Conservation (phyloP, 2,888 invertebrate species). For the Chloroclystis v-ata region DNA sequence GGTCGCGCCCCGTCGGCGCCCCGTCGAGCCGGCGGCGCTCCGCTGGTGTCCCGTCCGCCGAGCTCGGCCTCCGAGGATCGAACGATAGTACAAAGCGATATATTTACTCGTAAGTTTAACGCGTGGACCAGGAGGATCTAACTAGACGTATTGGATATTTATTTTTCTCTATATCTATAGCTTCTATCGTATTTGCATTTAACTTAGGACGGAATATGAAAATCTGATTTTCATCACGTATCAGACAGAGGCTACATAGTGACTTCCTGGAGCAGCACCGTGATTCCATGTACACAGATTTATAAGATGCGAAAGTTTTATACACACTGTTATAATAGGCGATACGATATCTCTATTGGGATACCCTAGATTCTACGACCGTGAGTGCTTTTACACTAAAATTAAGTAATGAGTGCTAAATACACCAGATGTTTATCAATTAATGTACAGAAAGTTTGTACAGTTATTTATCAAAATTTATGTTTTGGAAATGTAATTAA, state of each 20-base stretch:
- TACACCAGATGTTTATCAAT: slow-evolving; percentile 29
- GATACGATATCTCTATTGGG: slow-evolving; percentile 35
- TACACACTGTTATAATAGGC: slow-evolving; percentile 15
- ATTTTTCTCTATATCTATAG: slow-evolving; percentile 66
- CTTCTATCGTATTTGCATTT: slow-evolving; percentile 64
- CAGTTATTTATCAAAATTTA: slow-evolving; percentile 45
- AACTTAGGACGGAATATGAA: slow-evolving; percentile 55
- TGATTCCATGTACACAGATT: slow-evolving; percentile 28
- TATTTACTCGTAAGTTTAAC: slow-evolving; percentile 67
- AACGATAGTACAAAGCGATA: slow-evolving; percentile 73
- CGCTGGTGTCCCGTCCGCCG: slow-evolving; percentile 36
- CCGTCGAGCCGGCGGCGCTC: no score
- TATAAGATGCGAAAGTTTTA: slow-evolving; percentile 12
- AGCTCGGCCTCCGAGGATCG: slow-evolving; percentile 20
- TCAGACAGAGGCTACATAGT: slow-evolving; percentile 34
- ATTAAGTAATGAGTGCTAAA: slow-evolving; percentile 54
- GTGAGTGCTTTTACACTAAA: slow-evolving; percentile 66
- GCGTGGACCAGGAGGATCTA: slow-evolving; percentile 68
- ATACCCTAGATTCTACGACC: slow-evolving; percentile 41
- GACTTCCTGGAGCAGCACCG: slow-evolving; percentile 21
- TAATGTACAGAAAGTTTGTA: slow-evolving; percentile 27
- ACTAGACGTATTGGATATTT: slow-evolving; percentile 68
- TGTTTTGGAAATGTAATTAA: slow-evolving; percentile 47
- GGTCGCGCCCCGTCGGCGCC: no score
- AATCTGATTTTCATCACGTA: slow-evolving; percentile 55